These are phyloP conservation scores for Menura novaehollandiae DNA, from an alignment of 2,113 vertebrate genomes.

Conservation along the genomic window DNA sequence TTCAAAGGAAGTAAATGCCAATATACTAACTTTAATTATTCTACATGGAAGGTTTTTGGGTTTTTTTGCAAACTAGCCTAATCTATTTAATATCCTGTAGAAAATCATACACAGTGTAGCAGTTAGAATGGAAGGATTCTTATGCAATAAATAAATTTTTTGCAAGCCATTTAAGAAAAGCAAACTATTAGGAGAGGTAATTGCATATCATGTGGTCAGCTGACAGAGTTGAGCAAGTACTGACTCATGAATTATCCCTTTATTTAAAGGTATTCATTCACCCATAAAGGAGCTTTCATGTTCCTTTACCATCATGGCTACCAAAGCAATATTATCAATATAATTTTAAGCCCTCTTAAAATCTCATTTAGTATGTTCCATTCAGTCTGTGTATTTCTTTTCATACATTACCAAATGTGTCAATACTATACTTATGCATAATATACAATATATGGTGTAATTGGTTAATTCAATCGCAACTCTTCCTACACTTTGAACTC, in stretches of 20 bases:
- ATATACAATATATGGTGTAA: neutral
- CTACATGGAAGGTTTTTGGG: neutral
- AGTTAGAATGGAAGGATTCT: neutral
- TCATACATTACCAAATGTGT: neutral
- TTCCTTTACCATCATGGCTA: neutral
- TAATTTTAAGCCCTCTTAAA: neutral
- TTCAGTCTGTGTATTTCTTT: neutral
- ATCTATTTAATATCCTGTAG: neutral
- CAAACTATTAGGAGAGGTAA: neutral
- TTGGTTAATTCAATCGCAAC: neutral
- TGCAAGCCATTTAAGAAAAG: neutral
- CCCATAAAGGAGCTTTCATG: neutral
- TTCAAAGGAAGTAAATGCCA: neutral
- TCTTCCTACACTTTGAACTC: neutral
- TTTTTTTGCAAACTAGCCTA: neutral
- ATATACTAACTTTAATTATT: neutral
- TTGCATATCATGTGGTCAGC: neutral
- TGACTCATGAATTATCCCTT: neutral
- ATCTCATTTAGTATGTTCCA: neutral
- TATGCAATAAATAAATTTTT: neutral
- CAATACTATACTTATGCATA: neutral
- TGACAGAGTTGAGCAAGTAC: neutral
- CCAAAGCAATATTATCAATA: neutral
- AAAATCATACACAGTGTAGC: neutral
- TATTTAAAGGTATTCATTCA: neutral